Evolutionary conservation across 2,113 vertebrate genomes (phyloP).

Genomic region (Upupa epops): DNA sequence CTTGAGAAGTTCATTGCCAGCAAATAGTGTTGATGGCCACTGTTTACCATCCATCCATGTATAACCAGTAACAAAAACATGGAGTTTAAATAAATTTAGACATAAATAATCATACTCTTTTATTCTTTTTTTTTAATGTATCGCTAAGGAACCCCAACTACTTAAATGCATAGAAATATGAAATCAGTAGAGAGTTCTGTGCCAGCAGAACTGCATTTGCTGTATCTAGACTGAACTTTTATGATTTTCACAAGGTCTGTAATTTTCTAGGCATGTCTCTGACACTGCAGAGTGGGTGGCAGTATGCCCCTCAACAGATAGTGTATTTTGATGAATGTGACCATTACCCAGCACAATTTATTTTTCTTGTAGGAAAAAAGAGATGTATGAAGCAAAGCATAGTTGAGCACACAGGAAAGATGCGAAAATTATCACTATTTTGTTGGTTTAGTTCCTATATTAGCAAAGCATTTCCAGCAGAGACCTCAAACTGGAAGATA

Average conservation of each 20-base stretch:
- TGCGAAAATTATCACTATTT: slow-evolving; percentile 5
- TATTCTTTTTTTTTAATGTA: background rate
- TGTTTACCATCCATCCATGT: background rate
- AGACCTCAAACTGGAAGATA: background rate
- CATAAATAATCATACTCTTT: background rate
- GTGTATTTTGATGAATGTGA: slow-evolving; percentile 12
- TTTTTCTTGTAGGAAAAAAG: slow-evolving; percentile 14
- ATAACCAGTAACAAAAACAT: background rate
- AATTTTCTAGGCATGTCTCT: background rate
- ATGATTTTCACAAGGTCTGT: background rate
- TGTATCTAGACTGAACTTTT: background rate
- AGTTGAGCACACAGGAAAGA: background rate
- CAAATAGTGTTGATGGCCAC: background rate
- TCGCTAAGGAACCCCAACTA: background rate
- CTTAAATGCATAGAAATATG: background rate
- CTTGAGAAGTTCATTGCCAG: background rate
- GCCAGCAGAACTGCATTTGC: background rate
- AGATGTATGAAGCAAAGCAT: background rate
- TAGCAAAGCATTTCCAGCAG: background rate
- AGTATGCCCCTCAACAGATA: background rate
- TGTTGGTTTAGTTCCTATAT: background rate
- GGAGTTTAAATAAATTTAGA: background rate
- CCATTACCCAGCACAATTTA: background rate
- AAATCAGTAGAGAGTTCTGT: background rate
- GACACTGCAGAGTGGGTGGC: background rate